These are phyloP conservation scores for Gymnosoma rotundatum DNA, from an alignment of 2,888 invertebrate genomes.

Conservation along the genomic window DNA sequence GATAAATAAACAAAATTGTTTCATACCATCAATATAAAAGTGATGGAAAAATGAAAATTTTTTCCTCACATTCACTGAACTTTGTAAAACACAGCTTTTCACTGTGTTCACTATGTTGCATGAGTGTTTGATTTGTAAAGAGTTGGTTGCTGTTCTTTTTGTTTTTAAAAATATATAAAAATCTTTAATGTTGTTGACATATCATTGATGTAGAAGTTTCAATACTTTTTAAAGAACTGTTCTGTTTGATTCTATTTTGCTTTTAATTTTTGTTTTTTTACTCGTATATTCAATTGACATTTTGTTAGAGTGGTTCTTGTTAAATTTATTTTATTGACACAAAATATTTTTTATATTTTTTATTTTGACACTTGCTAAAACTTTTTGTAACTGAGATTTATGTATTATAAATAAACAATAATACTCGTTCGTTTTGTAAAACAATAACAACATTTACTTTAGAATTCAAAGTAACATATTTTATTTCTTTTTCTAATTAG, in stretches of 20 bases:
- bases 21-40: neutral
- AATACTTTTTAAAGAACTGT: neutral
- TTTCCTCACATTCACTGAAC: neutral
- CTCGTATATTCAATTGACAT: slow-evolving; percentile 21
- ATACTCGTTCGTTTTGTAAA: neutral
- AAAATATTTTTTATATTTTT: slow-evolving; percentile 33
- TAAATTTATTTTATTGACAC: slow-evolving; percentile 38
- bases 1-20: slow-evolving; percentile 44
- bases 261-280: slow-evolving; percentile 1
- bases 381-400: slow-evolving; percentile 22
- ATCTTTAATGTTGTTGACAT: slow-evolving; percentile 22
- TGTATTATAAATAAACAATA: neutral
- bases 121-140: slow-evolving; percentile 32
- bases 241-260: neutral
- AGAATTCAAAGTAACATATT: neutral
- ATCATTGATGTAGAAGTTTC: slow-evolving; percentile 17
- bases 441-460: neutral
- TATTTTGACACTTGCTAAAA: slow-evolving; percentile 27
- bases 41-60: neutral
- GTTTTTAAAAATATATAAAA: slow-evolving; percentile 10
- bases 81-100: neutral
- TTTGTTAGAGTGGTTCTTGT: slow-evolving; percentile 21
- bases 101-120: slow-evolving; percentile 4
- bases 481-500: neutral
- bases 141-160: slow-evolving; percentile 15